Base-by-base conservation (phyloP, 2,797 vertebrate species). In the Gila robusta region DNA sequence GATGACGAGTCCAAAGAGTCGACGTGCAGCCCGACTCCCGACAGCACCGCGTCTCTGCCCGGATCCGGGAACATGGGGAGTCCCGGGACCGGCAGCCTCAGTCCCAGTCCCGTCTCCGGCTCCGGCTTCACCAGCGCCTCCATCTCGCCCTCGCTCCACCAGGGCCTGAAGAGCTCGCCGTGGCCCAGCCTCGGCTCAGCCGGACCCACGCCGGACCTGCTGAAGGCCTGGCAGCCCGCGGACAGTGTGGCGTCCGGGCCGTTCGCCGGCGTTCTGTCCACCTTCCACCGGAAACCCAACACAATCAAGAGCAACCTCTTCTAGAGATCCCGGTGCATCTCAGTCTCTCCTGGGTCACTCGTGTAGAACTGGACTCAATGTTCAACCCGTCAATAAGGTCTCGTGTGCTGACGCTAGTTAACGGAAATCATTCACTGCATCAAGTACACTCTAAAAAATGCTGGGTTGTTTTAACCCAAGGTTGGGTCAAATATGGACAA, bases 1-100 rank as follows among this genome's bases (percentile, higher is more conserved):
- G 98, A 99, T 3, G 98, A 99, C 4, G 98, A 99, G 88, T 98
- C 97, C 88, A 98, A 98, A 90, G 98, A 98, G 85, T 97, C 98
- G 92, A 98, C 96, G 91, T 98, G 98, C 95, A 98, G 97, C 94
- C 97, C 97, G 39, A 98, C 98, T 0, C 98, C 98, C 0, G 98
- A 99, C 96, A 99, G 98, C 95, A 99, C 98, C 2, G 98, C 97
- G 11, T 98, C 97, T 6, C 93, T 98, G 91, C 96, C 97, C 0
- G 93, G 96, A 3, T 95, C 97, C 0, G 95, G 96, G 0, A 95
- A 95, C 93, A 89, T 98, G 85, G 95, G 96, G 89, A 98, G 97
- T 86, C 97, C 97, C 0, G 95, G 93, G 2, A 32, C 79, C 10
- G 85, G 94, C 89, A 97, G 97, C 92, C 94, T 97, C 85, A 98